A percentile compares a stretch with the other conserved stretches of the same genome.
Conservation (phyloP, 2,888 invertebrate genomes). For the Apocheima hispidaria region DNA sequence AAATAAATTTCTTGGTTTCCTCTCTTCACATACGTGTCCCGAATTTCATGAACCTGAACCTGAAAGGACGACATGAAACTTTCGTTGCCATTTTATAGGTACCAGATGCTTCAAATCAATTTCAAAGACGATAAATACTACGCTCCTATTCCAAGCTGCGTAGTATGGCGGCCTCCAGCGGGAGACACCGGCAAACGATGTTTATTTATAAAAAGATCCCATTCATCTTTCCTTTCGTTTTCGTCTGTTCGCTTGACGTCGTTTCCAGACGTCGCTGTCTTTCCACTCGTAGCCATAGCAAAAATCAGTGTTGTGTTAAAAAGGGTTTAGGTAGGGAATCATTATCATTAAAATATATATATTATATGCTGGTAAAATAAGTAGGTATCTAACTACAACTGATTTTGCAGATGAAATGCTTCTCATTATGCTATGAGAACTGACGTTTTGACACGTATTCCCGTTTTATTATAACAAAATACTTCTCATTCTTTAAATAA, state of each 20-base stretch:
- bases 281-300: constrained; percentile 13
- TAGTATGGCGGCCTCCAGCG: constrained; percentile 61
- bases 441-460: too few relatives aligned
- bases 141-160: constrained; percentile 53
- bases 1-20: too few relatives aligned
- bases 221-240: constrained; percentile 65
- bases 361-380: too few relatives aligned
- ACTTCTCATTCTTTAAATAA: too few relatives aligned
- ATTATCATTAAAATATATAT: background rate
- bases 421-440: too few relatives aligned
- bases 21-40: too few relatives aligned
- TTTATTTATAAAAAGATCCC: constrained; percentile 75
- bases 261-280: constrained; percentile 25
- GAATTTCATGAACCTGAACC: too few relatives aligned
- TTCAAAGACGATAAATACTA: constrained; percentile 59
- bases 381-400: too few relatives aligned
- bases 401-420: too few relatives aligned
- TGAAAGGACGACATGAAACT: too few relatives aligned
- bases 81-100: constrained; percentile 14
- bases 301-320: constrained; percentile 3
- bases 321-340: background rate
- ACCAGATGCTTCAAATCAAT: constrained; percentile 60
- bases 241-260: constrained; percentile 39
- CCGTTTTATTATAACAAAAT: too few relatives aligned
- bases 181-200: constrained; percentile 57